Evolutionary conservation across 2,113 vertebrate species (phyloP), one percentile per base, ranked within the genome.

Genomic region (Caranx melampygus): DNA sequence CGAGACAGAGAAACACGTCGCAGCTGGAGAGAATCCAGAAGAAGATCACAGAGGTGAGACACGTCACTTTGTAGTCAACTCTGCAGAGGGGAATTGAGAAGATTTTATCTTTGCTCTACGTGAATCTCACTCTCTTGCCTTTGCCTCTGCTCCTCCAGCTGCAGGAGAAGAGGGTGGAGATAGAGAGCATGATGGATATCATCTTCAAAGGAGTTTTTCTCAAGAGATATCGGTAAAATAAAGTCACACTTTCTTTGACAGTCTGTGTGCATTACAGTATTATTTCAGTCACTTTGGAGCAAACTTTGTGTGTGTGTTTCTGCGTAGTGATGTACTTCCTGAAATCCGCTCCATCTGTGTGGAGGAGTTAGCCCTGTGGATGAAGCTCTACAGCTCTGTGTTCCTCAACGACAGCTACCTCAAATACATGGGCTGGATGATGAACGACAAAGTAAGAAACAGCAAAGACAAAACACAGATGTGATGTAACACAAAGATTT

Each of bases 391-490:
- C 88, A 95, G 94, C 69, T 91, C 93, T 70, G 86, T 55, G 6
- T 98, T 97, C 79, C 94, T 97, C 87, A 97, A 94, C 57, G 96
- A 97, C 63, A 96, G 94, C 91, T 96, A 96, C 90, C 95, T 98
- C 84, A 97, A 97, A 87, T 98, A 97, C 79, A 52, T 97, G 78
- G 97, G 97, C 58, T 97, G 97, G 97, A 96, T 97, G 96, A 93
- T 97, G 75, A 86, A 96, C 8, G 97, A 98, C 91, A 98, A 97
- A 96, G 97, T 92, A 49, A 72, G 59, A 42, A 16, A 6, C 59
- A 11, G 42, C 26, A 61, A 49, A 45, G 4, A 18, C 42, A n/a
- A 45, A 26, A 31, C 49, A 45, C 16, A 3, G 20, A 42, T 31
- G 34, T 44, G 61, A 47, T 6, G 47, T 9, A 4, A 9, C 20